Conservation (phyloP, 2,797 vertebrate genomes). For the Anisognathus igniventris region DNA sequence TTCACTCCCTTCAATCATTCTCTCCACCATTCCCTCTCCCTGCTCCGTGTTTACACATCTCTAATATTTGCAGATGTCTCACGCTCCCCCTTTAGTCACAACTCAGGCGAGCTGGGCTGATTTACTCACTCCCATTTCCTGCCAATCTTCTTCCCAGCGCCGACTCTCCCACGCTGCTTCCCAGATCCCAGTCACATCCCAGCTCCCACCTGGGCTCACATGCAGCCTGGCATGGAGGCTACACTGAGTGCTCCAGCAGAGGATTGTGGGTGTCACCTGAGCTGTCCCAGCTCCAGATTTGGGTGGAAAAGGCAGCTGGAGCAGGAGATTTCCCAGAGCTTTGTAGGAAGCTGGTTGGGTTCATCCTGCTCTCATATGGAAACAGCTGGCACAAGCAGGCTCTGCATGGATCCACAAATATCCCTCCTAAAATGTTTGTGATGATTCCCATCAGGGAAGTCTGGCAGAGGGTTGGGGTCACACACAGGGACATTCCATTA, state of each 20-base stretch:
- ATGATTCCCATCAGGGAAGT: not conserved
- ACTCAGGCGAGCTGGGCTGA: not conserved
- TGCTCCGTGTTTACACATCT: slow-evolving; percentile 49
- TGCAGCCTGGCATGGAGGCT: not conserved
- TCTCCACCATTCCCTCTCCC: not conserved
- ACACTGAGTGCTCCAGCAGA: not conserved
- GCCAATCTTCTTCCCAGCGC: not conserved
- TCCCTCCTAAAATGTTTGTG: not conserved
- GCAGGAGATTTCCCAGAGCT: not conserved
- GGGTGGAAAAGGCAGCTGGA: not conserved
- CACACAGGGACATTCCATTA: not conserved
- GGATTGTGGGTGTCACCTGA: not conserved
- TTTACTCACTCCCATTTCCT: not conserved
- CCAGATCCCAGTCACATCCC: not conserved
- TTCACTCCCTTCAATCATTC: slow-evolving; percentile 54
- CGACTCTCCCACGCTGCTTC: not conserved
- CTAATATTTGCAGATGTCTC: slow-evolving; percentile 42
- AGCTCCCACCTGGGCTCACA: not conserved
- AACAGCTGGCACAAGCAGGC: not conserved
- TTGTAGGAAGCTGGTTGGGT: not conserved
- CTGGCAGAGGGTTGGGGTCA: not conserved
- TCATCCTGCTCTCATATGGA: not conserved
- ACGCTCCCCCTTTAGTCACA: slow-evolving; percentile 5
- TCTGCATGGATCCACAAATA: rapidly evolving
- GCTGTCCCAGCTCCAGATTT: not conserved